Evolutionary conservation across 2,888 invertebrate genomes (phyloP).

Genomic region (Orchestes rusci): DNA sequence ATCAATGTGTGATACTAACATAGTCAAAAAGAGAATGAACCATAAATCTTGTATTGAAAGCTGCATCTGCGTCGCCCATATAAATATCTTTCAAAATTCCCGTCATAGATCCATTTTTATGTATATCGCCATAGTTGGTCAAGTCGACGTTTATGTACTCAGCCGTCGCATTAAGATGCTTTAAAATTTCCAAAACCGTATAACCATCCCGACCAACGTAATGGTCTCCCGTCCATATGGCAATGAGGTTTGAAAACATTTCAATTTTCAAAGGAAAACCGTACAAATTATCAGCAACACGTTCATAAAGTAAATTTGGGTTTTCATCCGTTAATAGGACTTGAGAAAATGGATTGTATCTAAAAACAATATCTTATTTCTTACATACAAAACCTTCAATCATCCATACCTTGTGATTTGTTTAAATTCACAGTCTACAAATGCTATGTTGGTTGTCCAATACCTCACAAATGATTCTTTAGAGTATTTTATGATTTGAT

Average conservation of each 20-base stretch:
- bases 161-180: constrained; percentile 7
- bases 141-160: constrained; percentile 1
- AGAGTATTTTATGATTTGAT: too few relatives aligned
- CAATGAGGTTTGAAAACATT: constrained; percentile 4
- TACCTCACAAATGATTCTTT: too few relatives aligned
- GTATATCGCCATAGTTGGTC: background rate
- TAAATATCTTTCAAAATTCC: constrained; percentile 1
- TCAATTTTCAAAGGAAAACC: constrained; percentile 5
- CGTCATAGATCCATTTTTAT: constrained; percentile 4
- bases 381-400: too few relatives aligned
- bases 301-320: constrained; percentile 1
- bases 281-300: constrained; percentile 1
- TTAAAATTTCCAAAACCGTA: constrained; percentile 1
- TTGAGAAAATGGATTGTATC: constrained; percentile 10
- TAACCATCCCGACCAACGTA: constrained; percentile 6
- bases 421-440: too few relatives aligned
- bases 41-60: constrained; percentile 10
- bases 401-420: too few relatives aligned
- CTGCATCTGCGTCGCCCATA: constrained; percentile 1
- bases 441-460: too few relatives aligned
- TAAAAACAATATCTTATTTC: too few relatives aligned
- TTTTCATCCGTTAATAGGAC: background rate
- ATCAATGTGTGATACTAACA: too few relatives aligned
- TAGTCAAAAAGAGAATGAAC: too few relatives aligned
- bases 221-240: constrained; percentile 3